These are phyloP conservation scores for Glandiceps talaboti DNA, from an alignment of 53 echinoderm and acorn worm species.

Conservation along the genomic window DNA sequence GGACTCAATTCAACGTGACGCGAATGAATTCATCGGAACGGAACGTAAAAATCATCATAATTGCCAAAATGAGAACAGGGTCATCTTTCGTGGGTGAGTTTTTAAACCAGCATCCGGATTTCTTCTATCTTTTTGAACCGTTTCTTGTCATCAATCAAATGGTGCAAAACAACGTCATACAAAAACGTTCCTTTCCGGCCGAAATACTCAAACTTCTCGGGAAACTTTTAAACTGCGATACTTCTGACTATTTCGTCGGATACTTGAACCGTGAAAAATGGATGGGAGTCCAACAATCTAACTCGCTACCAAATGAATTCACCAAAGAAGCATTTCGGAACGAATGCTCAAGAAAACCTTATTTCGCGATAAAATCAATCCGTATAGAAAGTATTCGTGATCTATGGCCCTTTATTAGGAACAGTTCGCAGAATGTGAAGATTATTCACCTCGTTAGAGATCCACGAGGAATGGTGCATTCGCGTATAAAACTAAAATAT, in stretches of 20 bases:
- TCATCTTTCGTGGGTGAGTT: background rate
- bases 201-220: background rate
- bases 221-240: background rate
- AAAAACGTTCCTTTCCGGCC: background rate
- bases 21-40: background rate
- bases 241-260: background rate
- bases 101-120: background rate
- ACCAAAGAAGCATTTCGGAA: background rate
- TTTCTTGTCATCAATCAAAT: background rate
- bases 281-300: background rate
- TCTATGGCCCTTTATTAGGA: slow-evolving; percentile 22
- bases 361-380: slow-evolving; percentile 55
- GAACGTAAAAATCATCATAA: background rate
- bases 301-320: background rate
- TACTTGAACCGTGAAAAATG: background rate
- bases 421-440: slow-evolving; percentile 26
- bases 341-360: background rate
- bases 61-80: background rate
- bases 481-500: slow-evolving; percentile 26
- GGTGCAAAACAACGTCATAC: background rate
- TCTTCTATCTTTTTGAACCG: background rate
- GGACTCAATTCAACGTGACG: background rate
- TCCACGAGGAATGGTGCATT: slow-evolving; percentile 63
- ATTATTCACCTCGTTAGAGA: slow-evolving; percentile 69
- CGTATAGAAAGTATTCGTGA: slow-evolving; percentile 35